Conservation (phyloP, 2,888 invertebrate species). For the Drosophila meridionalis region DNA sequence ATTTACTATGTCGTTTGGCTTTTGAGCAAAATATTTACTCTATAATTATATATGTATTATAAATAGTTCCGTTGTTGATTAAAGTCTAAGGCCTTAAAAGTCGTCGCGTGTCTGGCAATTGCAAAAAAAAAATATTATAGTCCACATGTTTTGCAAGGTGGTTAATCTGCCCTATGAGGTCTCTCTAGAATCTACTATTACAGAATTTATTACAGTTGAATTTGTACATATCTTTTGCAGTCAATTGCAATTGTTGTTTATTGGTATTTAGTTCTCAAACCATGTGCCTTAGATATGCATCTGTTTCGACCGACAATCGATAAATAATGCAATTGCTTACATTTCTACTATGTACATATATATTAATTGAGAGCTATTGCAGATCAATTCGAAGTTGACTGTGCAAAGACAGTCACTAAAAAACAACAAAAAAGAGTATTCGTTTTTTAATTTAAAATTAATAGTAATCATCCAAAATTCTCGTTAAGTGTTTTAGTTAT, state of each 20-base stretch:
- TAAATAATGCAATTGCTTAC: conserved; percentile 34
- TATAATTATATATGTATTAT: conserved; percentile 12
- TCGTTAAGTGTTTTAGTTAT: not conserved
- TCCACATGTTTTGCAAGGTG: conserved; percentile 2
- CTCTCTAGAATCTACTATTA: not conserved
- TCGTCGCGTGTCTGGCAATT: conserved; percentile 21
- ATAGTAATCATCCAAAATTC: not conserved
- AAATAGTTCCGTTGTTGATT: conserved; percentile 36
- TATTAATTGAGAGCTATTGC: conserved; percentile 36
- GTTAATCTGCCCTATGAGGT: conserved; percentile 6
- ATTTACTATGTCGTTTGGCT: conserved; percentile 11
- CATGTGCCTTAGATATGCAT: not conserved
- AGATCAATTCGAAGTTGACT: conserved; percentile 11
- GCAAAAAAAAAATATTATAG: not conserved
- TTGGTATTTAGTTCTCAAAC: not conserved
- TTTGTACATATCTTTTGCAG: conserved; percentile 4
- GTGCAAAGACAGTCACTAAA: conserved; percentile 17
- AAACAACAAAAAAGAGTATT: conserved; percentile 12
- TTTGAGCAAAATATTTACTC: conserved; percentile 28
- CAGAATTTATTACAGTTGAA: not conserved
- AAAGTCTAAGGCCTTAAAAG: conserved; percentile 44
- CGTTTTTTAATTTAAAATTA: conserved; percentile 6
- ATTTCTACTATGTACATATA: conserved; percentile 17
- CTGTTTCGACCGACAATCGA: conserved; percentile 15
- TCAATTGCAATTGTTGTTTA: conserved; percentile 19